Base-by-base conservation (phyloP, 2,888 invertebrate species). In the Bellardia pandia region DNA sequence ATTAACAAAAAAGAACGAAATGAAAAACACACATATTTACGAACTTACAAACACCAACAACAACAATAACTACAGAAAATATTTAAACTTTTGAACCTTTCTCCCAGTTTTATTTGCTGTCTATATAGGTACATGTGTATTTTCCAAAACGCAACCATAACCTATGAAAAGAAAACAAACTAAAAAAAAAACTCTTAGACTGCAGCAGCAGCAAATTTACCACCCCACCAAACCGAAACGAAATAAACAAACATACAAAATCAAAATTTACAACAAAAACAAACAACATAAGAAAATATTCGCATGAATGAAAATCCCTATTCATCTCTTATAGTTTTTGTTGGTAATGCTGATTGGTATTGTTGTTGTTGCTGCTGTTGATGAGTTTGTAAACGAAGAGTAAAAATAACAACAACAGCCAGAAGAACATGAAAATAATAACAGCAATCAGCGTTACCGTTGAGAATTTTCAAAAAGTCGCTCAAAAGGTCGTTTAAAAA, bases 271-370 rank as follows among this genome's bases (percentile, higher is more conserved):
- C 33, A 68, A 45, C 14, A 82, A 60, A 37, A 48, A 76, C 6
- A 69, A 75, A 86, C 78, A 77, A 11, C 71, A 53, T 68, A 64
- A 71, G 71, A 72, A 77, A 83, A 77, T 77, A 58, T 85, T 87
- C 87, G 87, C 87, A 87, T 87, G 87, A 87, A 87, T 87, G 87
- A 85, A 87, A 85, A 85, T 74, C 78, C 75, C 74, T 85, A 79
- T 68, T 85, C 75, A 85, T 66, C 66, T 77, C 11, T 23, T 48
- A 11, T 62, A 42, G 40, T 60, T 75, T 58, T 58, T 53, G 56
- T 81, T 75, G 66, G 40, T 75, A 53, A 30, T 60, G 37, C 37
- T 37, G 37, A 66, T 74, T 74, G 56, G 23, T 71, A n/a, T 37
- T 69, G 1, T 69, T 75, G 66, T 51, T 68, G 51, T 33, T 68